Evolutionary conservation across 2,797 vertebrate species (phyloP), one percentile per base, ranked within the genome.

Genomic region (Vultur gryphus): DNA sequence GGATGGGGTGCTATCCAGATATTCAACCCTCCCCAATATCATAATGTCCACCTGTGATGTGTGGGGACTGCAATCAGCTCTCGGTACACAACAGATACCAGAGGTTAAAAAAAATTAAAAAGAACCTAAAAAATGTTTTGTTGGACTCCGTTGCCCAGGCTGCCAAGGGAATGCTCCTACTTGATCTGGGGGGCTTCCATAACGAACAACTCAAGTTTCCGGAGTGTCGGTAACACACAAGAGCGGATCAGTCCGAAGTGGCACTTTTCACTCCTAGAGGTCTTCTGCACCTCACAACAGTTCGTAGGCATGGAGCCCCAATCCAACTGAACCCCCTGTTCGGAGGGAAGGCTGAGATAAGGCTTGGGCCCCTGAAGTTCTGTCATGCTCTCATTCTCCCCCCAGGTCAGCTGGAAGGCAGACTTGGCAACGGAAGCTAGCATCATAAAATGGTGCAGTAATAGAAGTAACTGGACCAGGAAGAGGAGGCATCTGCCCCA

Each of bases 371-470:
- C 97, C 97, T 97, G 94, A 95, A 97, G 97, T 98, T 98, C 98
- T 97, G 97, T 97, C 97, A 97, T 72, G 85, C 96, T 97, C 98
- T 94, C 46, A 31, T 93, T 89, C 91, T 93, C 94, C 97, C 97
- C 97, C 97, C 95, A 97, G 97, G 97, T 98, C 97, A 97, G 96
- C 80, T 97, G 98, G 97, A 98, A 98, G 98, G 98, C 98, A 98
- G 98, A 97, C 98, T 98, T 97, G 98, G 98, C 98, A 98, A 98
- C 98, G 98, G 98, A 98, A 98, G 98, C 98, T 98, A 98, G 98
- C 98, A 98, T 98, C 98, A 98, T 98, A 98, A 98, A 98, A 98
- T 98, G 98, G 98, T 98, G 98, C 98, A 98, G 98, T 98, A 98
- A 94, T 98, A 98, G 98, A 98, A 98, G 98, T 98, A 98, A 98